phyloP scores from a whole-genome alignment of 2,888 invertebrate genomes.

The Peribatodes rhomboidaria region DNA sequence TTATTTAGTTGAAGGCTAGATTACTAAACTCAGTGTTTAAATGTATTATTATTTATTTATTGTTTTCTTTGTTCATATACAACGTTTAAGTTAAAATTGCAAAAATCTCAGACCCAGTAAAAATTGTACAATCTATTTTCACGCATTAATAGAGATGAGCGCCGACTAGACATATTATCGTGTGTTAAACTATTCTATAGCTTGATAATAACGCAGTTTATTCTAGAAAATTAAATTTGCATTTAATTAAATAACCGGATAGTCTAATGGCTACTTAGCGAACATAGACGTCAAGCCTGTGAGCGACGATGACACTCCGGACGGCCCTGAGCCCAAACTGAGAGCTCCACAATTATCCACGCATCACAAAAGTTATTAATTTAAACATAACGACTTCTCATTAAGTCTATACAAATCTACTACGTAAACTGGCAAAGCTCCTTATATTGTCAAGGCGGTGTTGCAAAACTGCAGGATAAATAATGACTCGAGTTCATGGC shows the following conservation, averaged over 20 bases:
- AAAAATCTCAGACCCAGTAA: too few species aligned
- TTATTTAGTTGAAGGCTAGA: conserved; percentile 48
- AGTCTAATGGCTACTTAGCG: conserved; percentile 5
- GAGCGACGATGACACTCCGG: conserved; percentile 27
- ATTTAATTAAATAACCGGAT: conserved; percentile 12
- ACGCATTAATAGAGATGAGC: not conserved
- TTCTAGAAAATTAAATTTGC: conserved; percentile 19
- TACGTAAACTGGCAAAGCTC: conserved; percentile 24
- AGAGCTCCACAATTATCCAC: conserved; percentile 31
- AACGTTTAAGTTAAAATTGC: too few species aligned
- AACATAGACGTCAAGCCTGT: conserved; percentile 14
- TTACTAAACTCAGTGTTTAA: conserved; percentile 43
- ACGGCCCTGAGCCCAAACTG: conserved; percentile 42
- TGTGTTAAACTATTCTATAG: not conserved
- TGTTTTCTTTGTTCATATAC: not conserved
- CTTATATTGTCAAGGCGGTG: conserved; percentile 28
- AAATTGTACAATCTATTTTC: too few species aligned
- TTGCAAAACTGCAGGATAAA: conserved; percentile 34
- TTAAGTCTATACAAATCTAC: conserved; percentile 29
- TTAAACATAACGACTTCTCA: conserved; percentile 34
- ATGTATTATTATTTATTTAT: conserved; percentile 14
- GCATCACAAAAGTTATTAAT: conserved; percentile 40
- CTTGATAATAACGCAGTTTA: not conserved
- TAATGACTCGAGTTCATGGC: conserved; percentile 34
- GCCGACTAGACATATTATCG: not conserved